phyloP scores from a whole-genome alignment of 2,113 vertebrate species.

The Condylura cristata region DNA sequence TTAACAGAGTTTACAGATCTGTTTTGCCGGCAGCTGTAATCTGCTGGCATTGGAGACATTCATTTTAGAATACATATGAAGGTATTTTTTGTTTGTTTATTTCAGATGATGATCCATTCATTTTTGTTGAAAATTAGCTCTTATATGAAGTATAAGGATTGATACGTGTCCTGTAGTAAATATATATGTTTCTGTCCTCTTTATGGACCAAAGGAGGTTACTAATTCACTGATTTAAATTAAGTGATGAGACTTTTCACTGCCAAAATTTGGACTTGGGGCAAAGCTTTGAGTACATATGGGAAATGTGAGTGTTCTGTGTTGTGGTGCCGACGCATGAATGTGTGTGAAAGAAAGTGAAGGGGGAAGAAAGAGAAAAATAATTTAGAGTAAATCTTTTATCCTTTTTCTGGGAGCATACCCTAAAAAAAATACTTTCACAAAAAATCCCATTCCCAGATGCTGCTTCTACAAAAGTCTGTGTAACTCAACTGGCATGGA shows the following conservation, averaged over 20 bases:
- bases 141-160: not conserved
- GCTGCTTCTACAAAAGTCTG: not conserved
- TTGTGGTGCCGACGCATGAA: not conserved
- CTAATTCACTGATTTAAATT: not conserved
- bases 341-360: not conserved
- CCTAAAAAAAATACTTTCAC: not conserved
- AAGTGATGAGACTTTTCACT: not conserved
- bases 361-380: not conserved
- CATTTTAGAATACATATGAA: constrained; percentile 1
- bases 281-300: not conserved
- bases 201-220: not conserved
- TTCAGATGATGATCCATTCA: not conserved
- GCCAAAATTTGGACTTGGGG: not conserved
- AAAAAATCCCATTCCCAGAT: not conserved
- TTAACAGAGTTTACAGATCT: not conserved
- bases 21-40: not conserved
- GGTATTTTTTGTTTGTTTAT: not conserved
- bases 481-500: not conserved
- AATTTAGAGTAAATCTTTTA: not conserved
- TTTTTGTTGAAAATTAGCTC: constrained; percentile 3
- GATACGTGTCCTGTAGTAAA: not conserved
- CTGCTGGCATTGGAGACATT: not conserved
- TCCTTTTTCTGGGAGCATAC: not conserved
- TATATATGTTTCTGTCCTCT: not conserved
- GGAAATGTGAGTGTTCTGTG: not conserved